Conservation (phyloP, 2,797 vertebrate genomes). For the Sebastes oblongus region DNA sequence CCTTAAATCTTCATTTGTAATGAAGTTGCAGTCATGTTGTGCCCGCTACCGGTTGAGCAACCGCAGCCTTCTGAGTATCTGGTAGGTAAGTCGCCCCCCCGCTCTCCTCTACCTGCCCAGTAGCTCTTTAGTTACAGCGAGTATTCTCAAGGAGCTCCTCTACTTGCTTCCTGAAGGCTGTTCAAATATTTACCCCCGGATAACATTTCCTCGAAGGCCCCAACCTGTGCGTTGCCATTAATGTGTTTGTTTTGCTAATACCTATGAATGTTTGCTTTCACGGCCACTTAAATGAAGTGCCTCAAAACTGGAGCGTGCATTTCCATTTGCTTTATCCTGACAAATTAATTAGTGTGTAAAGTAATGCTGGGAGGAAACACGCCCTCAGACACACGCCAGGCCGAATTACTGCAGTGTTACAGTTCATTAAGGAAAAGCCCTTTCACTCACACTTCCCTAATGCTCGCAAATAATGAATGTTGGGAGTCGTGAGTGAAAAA, state of each 20-base stretch:
- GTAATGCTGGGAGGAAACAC: conserved; percentile 44
- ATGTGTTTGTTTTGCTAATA: conserved; percentile 77
- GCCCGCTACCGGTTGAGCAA: too few species aligned
- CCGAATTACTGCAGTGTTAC: conserved; percentile 39
- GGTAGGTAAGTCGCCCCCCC: background rate
- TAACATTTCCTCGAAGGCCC: conserved; percentile 70
- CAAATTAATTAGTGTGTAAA: conserved; percentile 69
- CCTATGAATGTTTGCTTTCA: conserved; percentile 73
- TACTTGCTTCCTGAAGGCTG: conserved; percentile 68
- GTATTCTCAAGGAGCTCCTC: conserved; percentile 51
- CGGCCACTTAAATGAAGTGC: conserved; percentile 67
- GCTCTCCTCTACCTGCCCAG: conserved; percentile 20
- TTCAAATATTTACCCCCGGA: conserved; percentile 82
- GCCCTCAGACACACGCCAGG: conserved; percentile 33
- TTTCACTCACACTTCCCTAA: conserved; percentile 33
- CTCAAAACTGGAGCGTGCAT: conserved; percentile 47
- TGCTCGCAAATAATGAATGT: conserved; percentile 27
- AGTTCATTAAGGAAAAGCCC: conserved; percentile 55
- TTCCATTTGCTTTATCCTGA: conserved; percentile 59
- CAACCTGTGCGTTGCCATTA: conserved; percentile 61
- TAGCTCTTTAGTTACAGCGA: conserved; percentile 38
- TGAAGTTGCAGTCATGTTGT: too few species aligned
- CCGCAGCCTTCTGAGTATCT: too few species aligned
- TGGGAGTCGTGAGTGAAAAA: conserved; percentile 13
- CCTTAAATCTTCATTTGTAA: too few species aligned